phyloP scores from a whole-genome alignment of 2,888 invertebrate species.

The Ferrisia virgata region DNA sequence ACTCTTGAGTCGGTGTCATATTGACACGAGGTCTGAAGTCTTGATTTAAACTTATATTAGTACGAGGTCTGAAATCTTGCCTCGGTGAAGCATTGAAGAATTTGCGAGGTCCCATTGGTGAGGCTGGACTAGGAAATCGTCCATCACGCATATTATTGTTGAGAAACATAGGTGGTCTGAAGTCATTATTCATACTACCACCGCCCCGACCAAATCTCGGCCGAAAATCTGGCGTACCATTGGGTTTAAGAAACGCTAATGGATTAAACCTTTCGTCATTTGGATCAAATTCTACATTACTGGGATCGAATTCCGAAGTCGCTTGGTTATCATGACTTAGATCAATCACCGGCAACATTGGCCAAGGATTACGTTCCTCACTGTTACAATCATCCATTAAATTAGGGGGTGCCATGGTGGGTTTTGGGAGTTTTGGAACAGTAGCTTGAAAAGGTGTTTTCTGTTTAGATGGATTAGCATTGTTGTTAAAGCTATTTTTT shows the following conservation, averaged over 20 bases:
- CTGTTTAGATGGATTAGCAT: not conserved
- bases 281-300: not conserved
- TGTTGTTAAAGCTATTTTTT: not conserved
- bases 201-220: not conserved
- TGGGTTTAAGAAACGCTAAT: not conserved
- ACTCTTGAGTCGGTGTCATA: not conserved
- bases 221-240: not conserved
- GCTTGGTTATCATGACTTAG: not conserved
- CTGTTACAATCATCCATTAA: slow-evolving; percentile 13
- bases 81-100: not conserved
- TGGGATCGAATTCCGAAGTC: not conserved
- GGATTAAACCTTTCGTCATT: not conserved
- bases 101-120: not conserved
- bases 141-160: not conserved
- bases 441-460: slow-evolving; percentile 29
- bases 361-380: slow-evolving; percentile 39
- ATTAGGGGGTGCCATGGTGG: slow-evolving; percentile 13
- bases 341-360: slow-evolving; percentile 32
- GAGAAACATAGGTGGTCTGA: not conserved
- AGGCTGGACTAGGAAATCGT: not conserved
- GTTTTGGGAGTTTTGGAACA: slow-evolving; percentile 21
- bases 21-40: slow-evolving; percentile 8
- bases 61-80: slow-evolving; percentile 17
- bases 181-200: not conserved
- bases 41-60: not conserved